These are phyloP conservation scores for Drosophila nigrodunni DNA, from an alignment of 1,140 invertebrate species.

Conservation along the genomic window DNA sequence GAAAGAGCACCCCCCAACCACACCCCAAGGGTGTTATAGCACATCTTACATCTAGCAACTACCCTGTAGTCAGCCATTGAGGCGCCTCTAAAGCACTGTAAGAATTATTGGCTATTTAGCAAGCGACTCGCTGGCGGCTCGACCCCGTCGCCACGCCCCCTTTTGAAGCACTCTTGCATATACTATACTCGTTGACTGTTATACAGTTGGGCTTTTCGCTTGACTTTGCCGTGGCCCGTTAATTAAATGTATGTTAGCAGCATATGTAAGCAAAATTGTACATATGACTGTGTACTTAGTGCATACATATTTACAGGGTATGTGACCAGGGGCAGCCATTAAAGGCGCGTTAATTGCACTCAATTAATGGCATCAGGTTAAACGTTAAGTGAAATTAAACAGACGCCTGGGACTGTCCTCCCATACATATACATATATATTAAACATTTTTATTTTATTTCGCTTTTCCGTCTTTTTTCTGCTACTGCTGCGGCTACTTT, in stretches of 20 bases:
- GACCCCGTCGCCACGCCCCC: neutral
- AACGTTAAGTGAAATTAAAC: constrained; percentile 82
- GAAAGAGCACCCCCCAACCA: neutral
- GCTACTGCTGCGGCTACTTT: neutral
- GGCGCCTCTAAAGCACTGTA: constrained; percentile 63
- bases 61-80: constrained; percentile 18
- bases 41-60: neutral
- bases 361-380: constrained; percentile 82
- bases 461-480: constrained; percentile 15
- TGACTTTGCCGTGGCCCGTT: constrained; percentile 62
- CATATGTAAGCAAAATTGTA: constrained; percentile 46
- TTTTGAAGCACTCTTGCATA: neutral
- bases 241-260: constrained; percentile 67
- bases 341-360: constrained; percentile 81
- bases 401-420: constrained; percentile 63
- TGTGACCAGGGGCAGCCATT: constrained; percentile 54
- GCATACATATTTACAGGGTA: constrained; percentile 21
- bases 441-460: constrained; percentile 22
- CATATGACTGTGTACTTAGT: constrained; percentile 10
- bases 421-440: constrained; percentile 11
- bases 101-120: constrained; percentile 83
- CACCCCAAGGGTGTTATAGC: neutral
- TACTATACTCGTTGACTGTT: constrained; percentile 14
- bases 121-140: constrained; percentile 64
- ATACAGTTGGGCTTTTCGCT: constrained; percentile 31